These are phyloP conservation scores for Suncus etruscus DNA, from an alignment of 2,113 vertebrate species.

Conservation along the genomic window DNA sequence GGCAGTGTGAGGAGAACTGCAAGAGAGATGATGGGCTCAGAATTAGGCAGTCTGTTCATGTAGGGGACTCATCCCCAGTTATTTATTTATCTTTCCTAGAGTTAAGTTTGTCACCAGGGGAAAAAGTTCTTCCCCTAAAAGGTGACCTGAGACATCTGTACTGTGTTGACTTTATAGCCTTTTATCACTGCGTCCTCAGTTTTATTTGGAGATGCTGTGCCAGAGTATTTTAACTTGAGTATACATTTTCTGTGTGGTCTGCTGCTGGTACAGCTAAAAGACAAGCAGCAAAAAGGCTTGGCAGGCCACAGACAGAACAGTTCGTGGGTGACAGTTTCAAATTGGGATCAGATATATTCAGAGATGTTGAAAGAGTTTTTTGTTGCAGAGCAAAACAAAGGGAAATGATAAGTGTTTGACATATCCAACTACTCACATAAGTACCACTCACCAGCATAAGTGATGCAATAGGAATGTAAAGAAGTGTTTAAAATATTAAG, in stretches of 20 bases:
- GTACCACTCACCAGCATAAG: background rate
- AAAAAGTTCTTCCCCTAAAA: constrained; percentile 15
- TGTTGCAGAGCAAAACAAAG: background rate
- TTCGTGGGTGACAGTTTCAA: constrained; percentile 24
- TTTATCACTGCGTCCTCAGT: constrained; percentile 36
- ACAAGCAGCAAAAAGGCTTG: background rate
- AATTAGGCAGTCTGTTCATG: background rate
- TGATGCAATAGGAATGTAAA: background rate
- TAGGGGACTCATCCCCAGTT: background rate
- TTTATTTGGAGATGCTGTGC: constrained; percentile 21
- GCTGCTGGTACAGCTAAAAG: constrained; percentile 14
- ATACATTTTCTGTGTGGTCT: constrained; percentile 21
- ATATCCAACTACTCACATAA: background rate
- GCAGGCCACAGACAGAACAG: constrained; percentile 12
- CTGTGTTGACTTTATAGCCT: background rate
- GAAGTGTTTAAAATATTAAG: background rate
- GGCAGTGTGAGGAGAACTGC: background rate
- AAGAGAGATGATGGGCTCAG: background rate
- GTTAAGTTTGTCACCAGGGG: background rate
- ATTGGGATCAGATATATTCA: constrained; percentile 7
- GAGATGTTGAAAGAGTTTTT: background rate
- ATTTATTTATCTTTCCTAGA: background rate
- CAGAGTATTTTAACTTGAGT: background rate
- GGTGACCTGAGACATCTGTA: background rate
- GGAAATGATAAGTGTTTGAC: constrained; percentile 27